These are phyloP conservation scores for Lamellibrachia luymesi DNA, from an alignment of 1,140 invertebrate species.

Conservation along the genomic window DNA sequence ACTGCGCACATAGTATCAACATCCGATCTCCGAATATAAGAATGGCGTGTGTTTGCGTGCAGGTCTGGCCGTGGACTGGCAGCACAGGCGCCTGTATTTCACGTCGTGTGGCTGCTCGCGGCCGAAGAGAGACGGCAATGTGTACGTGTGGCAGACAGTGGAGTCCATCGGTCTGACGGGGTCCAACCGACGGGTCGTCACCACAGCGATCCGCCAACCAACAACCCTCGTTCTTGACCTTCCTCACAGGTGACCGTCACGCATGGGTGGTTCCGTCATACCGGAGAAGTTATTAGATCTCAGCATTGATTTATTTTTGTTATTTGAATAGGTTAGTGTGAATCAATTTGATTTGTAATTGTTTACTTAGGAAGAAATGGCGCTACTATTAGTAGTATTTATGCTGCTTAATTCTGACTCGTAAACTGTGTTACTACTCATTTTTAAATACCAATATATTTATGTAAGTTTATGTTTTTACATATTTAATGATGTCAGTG, in stretches of 20 bases:
- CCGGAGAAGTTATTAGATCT: no score
- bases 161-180: neutral
- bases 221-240: neutral
- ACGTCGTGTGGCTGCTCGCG: neutral
- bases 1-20: no score
- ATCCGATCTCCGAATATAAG: neutral
- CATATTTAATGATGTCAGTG: no score
- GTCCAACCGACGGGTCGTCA: neutral
- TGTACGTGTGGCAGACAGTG: neutral
- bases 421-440: no score
- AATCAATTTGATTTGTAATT: no score
- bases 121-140: neutral
- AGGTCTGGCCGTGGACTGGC: slow-evolving; percentile 7
- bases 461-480: no score
- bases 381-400: no score
- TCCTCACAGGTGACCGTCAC: neutral
- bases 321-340: no score
- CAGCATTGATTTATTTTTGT: no score
- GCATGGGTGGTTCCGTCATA: neutral
- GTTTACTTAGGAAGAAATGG: no score
- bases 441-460: no score
- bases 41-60: neutral
- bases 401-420: no score
- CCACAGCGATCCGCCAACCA: neutral
- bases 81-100: neutral